A percentile compares a stretch with the other conserved stretches of the same genome.
Conservation (phyloP, 2,888 invertebrate genomes). For the Cryptocephalus primarius region DNA sequence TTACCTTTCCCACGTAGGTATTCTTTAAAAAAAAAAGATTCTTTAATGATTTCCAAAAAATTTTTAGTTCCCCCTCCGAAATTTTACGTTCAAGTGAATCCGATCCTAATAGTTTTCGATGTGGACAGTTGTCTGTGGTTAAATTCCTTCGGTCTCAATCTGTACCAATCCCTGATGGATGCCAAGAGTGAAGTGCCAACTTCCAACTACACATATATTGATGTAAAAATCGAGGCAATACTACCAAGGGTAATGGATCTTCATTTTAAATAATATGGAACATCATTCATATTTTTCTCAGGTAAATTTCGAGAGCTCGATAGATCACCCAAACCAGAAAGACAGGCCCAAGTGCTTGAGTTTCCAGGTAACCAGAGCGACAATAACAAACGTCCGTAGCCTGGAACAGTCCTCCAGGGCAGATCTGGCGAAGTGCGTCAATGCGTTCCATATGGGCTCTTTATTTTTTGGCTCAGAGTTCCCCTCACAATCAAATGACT, state of each 20-base stretch:
- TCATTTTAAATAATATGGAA: neutral
- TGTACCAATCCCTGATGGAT: slow-evolving; percentile 60
- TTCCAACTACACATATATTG: slow-evolving; percentile 54
- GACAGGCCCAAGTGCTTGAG: slow-evolving; percentile 84
- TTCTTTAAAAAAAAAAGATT: neutral
- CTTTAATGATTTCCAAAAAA: slow-evolving; percentile 1
- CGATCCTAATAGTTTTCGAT: slow-evolving; percentile 80
- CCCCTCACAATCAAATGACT: slow-evolving; percentile 58
- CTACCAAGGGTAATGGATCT: slow-evolving; percentile 69
- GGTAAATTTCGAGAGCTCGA: slow-evolving; percentile 67
- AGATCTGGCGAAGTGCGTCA: slow-evolving; percentile 69
- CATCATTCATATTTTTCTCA: slow-evolving; percentile 30
- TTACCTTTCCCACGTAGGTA: slow-evolving; percentile 74
- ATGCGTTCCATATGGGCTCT: slow-evolving; percentile 64
- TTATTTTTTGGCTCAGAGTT: slow-evolving; percentile 69
- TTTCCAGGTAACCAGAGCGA: slow-evolving; percentile 67
- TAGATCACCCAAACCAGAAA: slow-evolving; percentile 67
- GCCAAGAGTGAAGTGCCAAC: slow-evolving; percentile 35
- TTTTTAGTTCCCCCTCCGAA: slow-evolving; percentile 85
- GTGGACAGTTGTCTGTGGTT: slow-evolving; percentile 85
- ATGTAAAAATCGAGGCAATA: slow-evolving; percentile 83
- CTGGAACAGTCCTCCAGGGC: slow-evolving; percentile 59
- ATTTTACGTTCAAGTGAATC: slow-evolving; percentile 83
- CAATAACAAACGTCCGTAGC: slow-evolving; percentile 58
- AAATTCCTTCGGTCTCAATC: slow-evolving; percentile 83